Base-by-base conservation (phyloP, 2,797 vertebrate genomes). In the Muscicapa striata region DNA sequence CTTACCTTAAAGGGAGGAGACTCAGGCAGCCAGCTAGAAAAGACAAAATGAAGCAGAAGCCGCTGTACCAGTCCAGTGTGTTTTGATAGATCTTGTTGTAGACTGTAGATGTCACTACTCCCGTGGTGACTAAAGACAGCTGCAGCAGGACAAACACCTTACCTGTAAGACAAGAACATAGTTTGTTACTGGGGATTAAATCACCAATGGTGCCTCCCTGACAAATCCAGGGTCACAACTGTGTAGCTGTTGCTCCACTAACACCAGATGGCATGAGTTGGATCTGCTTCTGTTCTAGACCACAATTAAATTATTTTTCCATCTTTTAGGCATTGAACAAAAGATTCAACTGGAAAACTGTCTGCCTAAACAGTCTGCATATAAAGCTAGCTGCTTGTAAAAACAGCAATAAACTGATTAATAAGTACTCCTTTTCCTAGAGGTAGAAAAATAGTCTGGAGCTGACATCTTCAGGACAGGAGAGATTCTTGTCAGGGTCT, bases 51-150 rank as follows among this genome's bases (percentile, higher is more conserved):
- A 99, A 99, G 92, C 99, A 98, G 78, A 99, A 98, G 57, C 99
- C 96, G 0, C 98, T 97, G 68, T 98, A 98, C 98, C 98, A 98
- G 91, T 97, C 94, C 94, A 99, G 87, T 19, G 98, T 99, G 54
- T 88, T 73, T 97, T 99, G 99, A 92, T 99, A 99, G 93, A 99
- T 97, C 90, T 98, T 98, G 45, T 99, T 99, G 74, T 97, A 99
- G 86, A 97, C 59, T 1, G 98, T 98, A 69, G 98, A 98, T 84
- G 99, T 98, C 36, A 95, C 98, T 94, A 99, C 98, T 32, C 98
- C 98, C 0, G 98, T 98, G 38, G 98, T 89, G 87, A 98, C 98
- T 93, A 99, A 97, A 40, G 97, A 97, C 77, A 99, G 43, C 97
- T 99, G 99, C 88, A 99, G 98, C 15, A 79, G 62, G 63, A 98